These are phyloP conservation scores for Lomographa bimaculata DNA, from an alignment of 2,888 invertebrate genomes.

Conservation along the genomic window DNA sequence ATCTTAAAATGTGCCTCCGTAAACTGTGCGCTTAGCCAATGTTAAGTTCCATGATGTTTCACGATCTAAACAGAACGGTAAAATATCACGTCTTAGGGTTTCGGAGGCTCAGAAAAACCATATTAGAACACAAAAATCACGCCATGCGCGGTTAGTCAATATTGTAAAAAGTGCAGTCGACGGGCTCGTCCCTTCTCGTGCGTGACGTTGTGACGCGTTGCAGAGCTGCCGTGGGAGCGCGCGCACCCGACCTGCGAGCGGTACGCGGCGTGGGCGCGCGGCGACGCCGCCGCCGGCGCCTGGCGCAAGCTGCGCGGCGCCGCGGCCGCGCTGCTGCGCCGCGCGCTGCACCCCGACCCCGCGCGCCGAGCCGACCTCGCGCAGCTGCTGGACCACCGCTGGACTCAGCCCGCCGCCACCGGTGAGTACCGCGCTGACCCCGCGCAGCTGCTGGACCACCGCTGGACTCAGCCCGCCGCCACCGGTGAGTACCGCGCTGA, in stretches of 20 bases:
- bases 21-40: too few species aligned
- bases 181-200: too few species aligned
- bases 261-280: conserved; percentile 85
- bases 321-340: conserved; percentile 89
- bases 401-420: background rate
- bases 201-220: conserved; percentile 10
- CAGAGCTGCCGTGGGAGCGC: conserved; percentile 98
- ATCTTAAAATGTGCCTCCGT: too few species aligned
- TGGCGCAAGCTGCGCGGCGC: conserved; percentile 83
- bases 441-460: too few species aligned
- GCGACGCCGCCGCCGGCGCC: conserved; percentile 58
- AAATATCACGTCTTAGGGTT: too few species aligned
- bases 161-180: too few species aligned
- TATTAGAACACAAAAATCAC: too few species aligned
- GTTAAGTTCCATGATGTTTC: too few species aligned
- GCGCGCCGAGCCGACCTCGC: conserved; percentile 86
- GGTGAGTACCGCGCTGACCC: conserved; percentile 26
- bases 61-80: too few species aligned
- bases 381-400: conserved; percentile 87
- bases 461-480: too few species aligned
- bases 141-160: too few species aligned
- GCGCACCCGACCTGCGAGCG: conserved; percentile 88
- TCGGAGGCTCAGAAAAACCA: too few species aligned
- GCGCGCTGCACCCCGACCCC: conserved; percentile 88
- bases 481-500: conserved; percentile 25